These are phyloP conservation scores for Fopius arisanus DNA, from an alignment of 1,140 invertebrate genomes.

Conservation along the genomic window DNA sequence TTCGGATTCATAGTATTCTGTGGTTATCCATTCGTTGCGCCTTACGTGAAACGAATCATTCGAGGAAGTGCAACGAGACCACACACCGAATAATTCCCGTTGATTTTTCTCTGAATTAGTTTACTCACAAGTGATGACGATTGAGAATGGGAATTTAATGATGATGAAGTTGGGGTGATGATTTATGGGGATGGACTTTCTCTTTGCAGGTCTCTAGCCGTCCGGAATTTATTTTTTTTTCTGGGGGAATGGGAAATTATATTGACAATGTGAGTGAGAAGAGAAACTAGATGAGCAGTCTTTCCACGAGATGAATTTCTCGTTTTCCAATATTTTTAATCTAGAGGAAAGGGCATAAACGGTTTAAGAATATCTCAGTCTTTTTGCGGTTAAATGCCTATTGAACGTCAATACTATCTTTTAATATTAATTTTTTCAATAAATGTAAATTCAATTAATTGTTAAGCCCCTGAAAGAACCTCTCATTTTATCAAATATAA, in stretches of 20 bases:
- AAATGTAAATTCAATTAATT: too few relatives aligned
- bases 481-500: too few relatives aligned
- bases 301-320: too few relatives aligned
- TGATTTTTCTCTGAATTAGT: background rate
- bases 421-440: too few relatives aligned
- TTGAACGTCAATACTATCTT: too few relatives aligned
- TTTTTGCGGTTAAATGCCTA: too few relatives aligned
- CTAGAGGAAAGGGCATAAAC: too few relatives aligned
- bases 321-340: too few relatives aligned
- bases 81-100: slow-evolving; percentile 27
- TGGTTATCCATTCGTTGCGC: slow-evolving; percentile 67
- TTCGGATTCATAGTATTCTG: slow-evolving; percentile 71
- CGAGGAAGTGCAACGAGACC: slow-evolving; percentile 30
- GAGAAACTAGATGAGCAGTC: too few relatives aligned
- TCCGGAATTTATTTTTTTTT: background rate
- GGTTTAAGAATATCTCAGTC: too few relatives aligned
- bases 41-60: slow-evolving; percentile 56
- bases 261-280: background rate
- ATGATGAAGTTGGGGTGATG: background rate
- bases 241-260: background rate
- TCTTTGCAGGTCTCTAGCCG: background rate
- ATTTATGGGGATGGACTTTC: background rate
- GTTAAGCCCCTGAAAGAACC: too few relatives aligned
- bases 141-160: background rate
- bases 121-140: background rate